Percentiles rank a stretch among this genome's conserved stretches.
Conservation (phyloP, 2,113 vertebrate genomes). For the Daboia siamensis region DNA sequence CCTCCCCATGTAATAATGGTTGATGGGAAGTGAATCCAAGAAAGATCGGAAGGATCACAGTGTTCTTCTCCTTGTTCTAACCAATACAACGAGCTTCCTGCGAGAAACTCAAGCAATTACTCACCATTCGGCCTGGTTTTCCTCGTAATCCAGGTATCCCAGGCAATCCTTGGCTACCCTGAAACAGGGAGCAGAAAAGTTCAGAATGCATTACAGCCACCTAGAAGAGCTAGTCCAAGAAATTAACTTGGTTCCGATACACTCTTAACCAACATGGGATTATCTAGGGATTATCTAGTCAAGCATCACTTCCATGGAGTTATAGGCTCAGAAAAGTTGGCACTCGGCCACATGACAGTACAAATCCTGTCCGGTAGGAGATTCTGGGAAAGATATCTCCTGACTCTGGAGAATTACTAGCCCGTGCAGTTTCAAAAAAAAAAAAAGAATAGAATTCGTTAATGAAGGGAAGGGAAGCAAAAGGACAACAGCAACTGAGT, state of each 20-base stretch:
- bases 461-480: too few relatives aligned
- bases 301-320: neutral
- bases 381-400: neutral
- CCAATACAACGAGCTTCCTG: neutral
- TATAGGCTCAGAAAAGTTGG: neutral
- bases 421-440: neutral
- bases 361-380: neutral
- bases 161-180: conserved; percentile 89
- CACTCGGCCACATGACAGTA: neutral
- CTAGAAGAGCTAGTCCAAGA: neutral
- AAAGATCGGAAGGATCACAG: neutral
- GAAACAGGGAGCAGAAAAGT: conserved; percentile 33
- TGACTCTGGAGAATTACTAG: neutral
- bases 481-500: neutral
- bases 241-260: neutral
- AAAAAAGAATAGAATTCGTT: neutral
- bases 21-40: neutral
- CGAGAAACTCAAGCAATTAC: conserved; percentile 40
- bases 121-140: conserved; percentile 87
- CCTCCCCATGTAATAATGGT: neutral
- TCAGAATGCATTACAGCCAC: neutral
- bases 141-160: conserved; percentile 86
- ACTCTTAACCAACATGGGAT: neutral
- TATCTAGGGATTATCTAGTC: neutral
- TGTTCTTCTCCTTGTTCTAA: neutral